Base-by-base conservation (phyloP, 2,797 vertebrate species). In the Neostethus bicornis region DNA sequence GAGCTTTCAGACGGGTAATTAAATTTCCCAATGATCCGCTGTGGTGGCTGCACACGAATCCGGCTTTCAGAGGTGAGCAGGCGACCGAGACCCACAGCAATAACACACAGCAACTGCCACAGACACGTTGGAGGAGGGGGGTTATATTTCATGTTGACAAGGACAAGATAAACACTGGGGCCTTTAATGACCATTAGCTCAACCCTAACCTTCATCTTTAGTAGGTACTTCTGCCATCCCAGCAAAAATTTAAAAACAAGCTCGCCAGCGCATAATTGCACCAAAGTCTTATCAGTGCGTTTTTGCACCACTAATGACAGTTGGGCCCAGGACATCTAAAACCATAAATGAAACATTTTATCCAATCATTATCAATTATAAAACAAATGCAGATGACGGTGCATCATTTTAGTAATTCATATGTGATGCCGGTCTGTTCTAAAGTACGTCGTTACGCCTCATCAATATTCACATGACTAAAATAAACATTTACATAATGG, bases 1-100 rank as follows among this genome's bases (percentile, higher is more conserved):
- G 87, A 89, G 89, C 88, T 91, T 90, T 90, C 87, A 89, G 87
- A 90, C 54, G 82, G 84, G 82, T 91, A 90, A 91, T 91, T 91
- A 90, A 90, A 91, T 91, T 91, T 91, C 84, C 87, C 87, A 88
- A 85, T 83, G 89, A 91, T 90, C 84, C 73, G 83, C 86, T 61
- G 81, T 56, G 47, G 82, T 85, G 81, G 77, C 73, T 85, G 82
- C 89, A 86, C 71, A 75, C 41, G 66, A 62, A 85, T 83, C 65
- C 49, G 20, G 70, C 75, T 75, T 78, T 80, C 73, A 75, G 86
- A 88, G 85, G 83, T 84, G 74, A 87, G 83, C 80, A 58, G 75
- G 72, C 44, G 61, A 84, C 75, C 66, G 57, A 73, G 74, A 84
- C 85, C 76, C 77, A 75, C 61, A 67, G 75, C 77, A 83, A 83